Evolutionary conservation across 1,140 invertebrate species (phyloP).

Genomic region (Calosoma granatense): DNA sequence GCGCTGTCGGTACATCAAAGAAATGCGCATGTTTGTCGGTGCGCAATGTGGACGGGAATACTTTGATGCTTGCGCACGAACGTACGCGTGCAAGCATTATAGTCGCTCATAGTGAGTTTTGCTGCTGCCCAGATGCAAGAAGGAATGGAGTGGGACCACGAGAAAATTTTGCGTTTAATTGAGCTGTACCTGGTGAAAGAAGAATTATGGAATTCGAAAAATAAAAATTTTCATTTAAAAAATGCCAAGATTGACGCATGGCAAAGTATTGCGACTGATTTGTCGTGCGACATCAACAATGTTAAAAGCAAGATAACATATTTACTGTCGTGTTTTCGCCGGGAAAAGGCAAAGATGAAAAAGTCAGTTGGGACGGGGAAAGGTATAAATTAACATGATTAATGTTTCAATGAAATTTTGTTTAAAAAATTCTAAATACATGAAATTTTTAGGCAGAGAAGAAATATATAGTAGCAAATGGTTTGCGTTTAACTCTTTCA

Average conservation of each 20-base stretch:
- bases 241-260: slow-evolving; percentile 12
- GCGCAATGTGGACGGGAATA: neutral
- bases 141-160: slow-evolving; percentile 3
- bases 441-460: neutral
- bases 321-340: slow-evolving; percentile 3
- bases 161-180: slow-evolving; percentile 1
- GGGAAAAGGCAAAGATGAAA: slow-evolving; percentile 10
- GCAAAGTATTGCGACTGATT: neutral
- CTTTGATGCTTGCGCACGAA: neutral
- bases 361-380: neutral
- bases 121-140: neutral
- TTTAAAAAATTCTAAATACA: neutral
- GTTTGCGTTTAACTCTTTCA: neutral
- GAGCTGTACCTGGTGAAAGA: slow-evolving; percentile 2
- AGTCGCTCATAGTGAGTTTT: neutral
- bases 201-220: slow-evolving; percentile 10
- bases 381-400: neutral
- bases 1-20: no score
- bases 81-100: neutral
- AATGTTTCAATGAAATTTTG: neutral
- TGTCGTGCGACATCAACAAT: neutral
- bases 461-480: neutral
- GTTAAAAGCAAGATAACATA: slow-evolving; percentile 7
- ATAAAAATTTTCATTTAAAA: slow-evolving; percentile 9
- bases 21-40: no score